phyloP scores from a whole-genome alignment of 2,888 invertebrate species.

The Melinaea menophilus region DNA sequence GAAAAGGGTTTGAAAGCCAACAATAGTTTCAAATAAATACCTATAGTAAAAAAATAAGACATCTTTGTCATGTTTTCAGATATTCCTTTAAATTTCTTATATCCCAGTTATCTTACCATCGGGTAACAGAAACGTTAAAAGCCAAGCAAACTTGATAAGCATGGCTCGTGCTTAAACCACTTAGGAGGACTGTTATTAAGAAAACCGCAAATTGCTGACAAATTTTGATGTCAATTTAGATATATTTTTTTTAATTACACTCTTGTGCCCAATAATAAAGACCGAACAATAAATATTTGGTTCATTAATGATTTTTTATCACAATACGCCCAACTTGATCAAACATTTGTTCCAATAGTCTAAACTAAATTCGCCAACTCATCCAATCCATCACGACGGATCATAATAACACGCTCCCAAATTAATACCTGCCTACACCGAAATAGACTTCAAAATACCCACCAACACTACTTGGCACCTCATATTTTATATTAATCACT shows the following conservation, averaged over 20 bases:
- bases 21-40: too few relatives aligned
- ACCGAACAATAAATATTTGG: not conserved
- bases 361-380: slow-evolving; percentile 59
- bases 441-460: slow-evolving; percentile 54
- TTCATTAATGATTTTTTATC: too few relatives aligned
- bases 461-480: slow-evolving; percentile 41
- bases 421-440: slow-evolving; percentile 71
- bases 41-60: too few relatives aligned
- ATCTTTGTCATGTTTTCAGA: too few relatives aligned
- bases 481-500: not conserved
- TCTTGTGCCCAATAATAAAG: too few relatives aligned
- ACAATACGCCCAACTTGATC: slow-evolving; percentile 31
- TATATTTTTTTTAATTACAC: too few relatives aligned
- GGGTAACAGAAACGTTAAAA: not conserved
- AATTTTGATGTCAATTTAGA: slow-evolving; percentile 12
- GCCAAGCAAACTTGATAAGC: slow-evolving; percentile 1
- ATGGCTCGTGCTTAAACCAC: slow-evolving; percentile 22
- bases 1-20: too few relatives aligned
- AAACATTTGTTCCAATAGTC: slow-evolving; percentile 43
- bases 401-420: slow-evolving; percentile 69
- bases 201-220: slow-evolving; percentile 22
- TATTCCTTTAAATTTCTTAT: too few relatives aligned
- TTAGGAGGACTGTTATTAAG: slow-evolving; percentile 14
- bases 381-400: slow-evolving; percentile 71
- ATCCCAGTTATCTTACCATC: too few relatives aligned